Percentiles rank a stretch among this genome's conserved stretches.
These are phyloP conservation scores for Elachura formosa DNA, from an alignment of 2,113 vertebrate species.

Conservation along the genomic window DNA sequence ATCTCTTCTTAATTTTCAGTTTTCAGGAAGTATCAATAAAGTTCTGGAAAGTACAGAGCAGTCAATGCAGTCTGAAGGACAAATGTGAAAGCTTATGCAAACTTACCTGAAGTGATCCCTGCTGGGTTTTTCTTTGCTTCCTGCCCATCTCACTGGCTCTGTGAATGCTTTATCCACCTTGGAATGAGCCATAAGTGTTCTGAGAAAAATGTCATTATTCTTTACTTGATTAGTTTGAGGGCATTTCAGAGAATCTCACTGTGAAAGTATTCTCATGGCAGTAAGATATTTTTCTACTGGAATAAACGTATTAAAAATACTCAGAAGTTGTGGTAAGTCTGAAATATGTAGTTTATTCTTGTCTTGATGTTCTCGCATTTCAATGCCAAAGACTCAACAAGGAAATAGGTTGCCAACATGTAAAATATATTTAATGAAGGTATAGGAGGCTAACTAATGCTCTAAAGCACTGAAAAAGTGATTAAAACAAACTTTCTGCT, in stretches of 20 bases:
- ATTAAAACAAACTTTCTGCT: not conserved
- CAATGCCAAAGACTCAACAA: not conserved
- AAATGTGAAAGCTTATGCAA: not conserved
- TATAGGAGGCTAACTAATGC: not conserved
- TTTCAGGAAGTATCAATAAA: not conserved
- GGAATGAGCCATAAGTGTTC: not conserved
- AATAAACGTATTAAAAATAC: not conserved
- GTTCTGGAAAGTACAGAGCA: not conserved
- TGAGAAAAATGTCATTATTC: not conserved
- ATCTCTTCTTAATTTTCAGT: not conserved
- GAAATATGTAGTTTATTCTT: not conserved
- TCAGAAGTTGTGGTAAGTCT: not conserved
- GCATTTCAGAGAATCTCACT: not conserved
- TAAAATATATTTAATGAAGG: not conserved
- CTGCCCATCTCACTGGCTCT: not conserved
- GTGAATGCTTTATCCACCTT: not conserved
- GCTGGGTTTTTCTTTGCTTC: not conserved
- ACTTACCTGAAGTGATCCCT: not conserved
- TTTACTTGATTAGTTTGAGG: not conserved
- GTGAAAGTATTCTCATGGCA: not conserved
- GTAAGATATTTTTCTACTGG: not conserved
- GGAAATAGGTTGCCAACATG: not conserved
- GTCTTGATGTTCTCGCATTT: not conserved
- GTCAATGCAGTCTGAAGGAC: not conserved
- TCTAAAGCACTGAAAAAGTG: not conserved